Evolutionary conservation across 2,113 vertebrate species (phyloP).

Genomic region (Phalacrocorax pelagicus): DNA sequence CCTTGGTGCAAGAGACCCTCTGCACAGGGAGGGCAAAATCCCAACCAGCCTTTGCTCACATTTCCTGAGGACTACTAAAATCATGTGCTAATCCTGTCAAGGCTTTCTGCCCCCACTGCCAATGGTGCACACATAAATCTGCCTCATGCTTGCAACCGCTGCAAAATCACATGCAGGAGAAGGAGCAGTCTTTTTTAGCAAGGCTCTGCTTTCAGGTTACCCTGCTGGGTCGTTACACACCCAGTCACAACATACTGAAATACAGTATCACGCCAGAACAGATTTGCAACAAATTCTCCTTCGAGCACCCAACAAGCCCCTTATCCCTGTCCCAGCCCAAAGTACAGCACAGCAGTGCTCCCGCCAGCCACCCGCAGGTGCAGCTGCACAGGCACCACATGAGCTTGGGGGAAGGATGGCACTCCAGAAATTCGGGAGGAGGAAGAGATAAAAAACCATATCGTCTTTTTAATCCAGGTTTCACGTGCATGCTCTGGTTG

Average conservation of each 20-base stretch:
- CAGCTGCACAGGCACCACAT: neutral
- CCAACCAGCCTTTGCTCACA: neutral
- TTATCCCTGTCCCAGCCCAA: neutral
- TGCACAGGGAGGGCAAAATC: neutral
- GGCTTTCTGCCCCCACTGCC: neutral
- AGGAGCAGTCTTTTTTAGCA: neutral
- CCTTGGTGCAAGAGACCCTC: neutral
- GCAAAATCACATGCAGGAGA: neutral
- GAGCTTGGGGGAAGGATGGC: neutral
- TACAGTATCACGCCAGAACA: neutral
- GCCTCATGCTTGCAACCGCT: neutral
- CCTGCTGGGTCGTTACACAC: neutral
- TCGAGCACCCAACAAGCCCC: neutral
- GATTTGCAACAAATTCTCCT: neutral
- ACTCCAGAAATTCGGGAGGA: neutral
- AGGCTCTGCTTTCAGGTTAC: neutral
- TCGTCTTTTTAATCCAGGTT: neutral
- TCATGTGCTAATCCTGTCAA: neutral
- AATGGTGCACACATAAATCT: neutral
- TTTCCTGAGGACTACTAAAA: neutral
- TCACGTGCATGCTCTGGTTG: neutral
- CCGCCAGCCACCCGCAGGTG: rapidly evolving
- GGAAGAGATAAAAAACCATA: neutral
- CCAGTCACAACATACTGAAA: neutral
- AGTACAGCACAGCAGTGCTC: neutral